Evolutionary conservation across 2,888 invertebrate species (phyloP), one percentile per base, ranked within the genome.

Genomic region (Limnephilus marmoratus): DNA sequence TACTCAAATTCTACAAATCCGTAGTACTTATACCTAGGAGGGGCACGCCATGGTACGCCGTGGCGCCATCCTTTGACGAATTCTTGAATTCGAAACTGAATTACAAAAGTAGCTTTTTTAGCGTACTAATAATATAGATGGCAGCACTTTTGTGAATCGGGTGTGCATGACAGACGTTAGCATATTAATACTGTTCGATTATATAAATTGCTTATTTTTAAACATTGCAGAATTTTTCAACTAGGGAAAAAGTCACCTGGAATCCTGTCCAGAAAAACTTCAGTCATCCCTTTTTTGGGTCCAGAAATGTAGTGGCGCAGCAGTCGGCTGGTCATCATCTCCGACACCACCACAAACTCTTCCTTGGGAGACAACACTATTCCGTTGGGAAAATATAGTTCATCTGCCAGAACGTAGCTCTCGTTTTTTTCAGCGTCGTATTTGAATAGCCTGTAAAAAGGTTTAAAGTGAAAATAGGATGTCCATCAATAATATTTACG

Each of bases 301-400:
- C 99, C 99, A 94, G 97, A 97, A 18, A 99, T 94, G 94, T 98
- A 96, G 95, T 98, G 98, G 94, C 98, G 98, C 5, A 96, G 94
- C n/a, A 99, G 95, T 93, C 98, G 96, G 91, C 96, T 96, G 5
- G 95, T 95, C 4, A 95, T 94, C 0, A 97, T 97, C 95, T 99
- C 99, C 2, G 97, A 95, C 0, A 99, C 97, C 41, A 99, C 95
- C 9, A 99, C 94, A 94, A 98, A 98, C 93, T 98, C 97, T 95
- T 98, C 97, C 94, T 98, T 97, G 11, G 97, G 97, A n/a, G 98
- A 98, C 0, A 99, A 94, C 90, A 96, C 97, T 37, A 99, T 95
- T 31, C 99, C 99, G 95, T 99, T 99, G 0, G 99, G 96, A 95
- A 99, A 99, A 95, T 97, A 97, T 0, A 99, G 94, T 88, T 98